These are phyloP conservation scores for Mesoclemmys tuberculata DNA, from an alignment of 2,113 vertebrate genomes.

Conservation along the genomic window DNA sequence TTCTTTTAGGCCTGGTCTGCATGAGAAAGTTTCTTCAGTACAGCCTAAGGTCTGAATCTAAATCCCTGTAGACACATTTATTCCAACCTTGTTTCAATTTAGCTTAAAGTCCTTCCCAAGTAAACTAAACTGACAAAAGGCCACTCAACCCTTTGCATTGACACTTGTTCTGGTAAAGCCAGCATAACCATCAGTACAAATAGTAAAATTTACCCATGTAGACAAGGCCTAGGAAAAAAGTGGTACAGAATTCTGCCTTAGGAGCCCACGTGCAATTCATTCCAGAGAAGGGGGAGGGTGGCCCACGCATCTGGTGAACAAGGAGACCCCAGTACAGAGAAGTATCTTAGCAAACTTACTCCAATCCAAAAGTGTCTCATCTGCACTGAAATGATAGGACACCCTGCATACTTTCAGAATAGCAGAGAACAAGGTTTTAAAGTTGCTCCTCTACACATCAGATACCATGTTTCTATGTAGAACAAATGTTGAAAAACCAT, in stretches of 20 bases:
- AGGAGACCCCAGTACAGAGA: background rate
- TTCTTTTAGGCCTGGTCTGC: background rate
- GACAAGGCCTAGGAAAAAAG: background rate
- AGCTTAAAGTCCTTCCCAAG: background rate
- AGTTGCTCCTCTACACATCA: background rate
- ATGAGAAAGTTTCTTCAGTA: background rate
- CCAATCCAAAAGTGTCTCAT: background rate
- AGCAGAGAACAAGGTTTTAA: background rate
- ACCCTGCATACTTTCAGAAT: background rate
- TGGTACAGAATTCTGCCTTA: background rate
- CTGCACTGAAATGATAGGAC: constrained; percentile 1
- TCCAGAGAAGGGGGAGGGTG: background rate
- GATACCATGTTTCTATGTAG: background rate
- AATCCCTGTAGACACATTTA: background rate
- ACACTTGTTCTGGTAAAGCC: background rate
- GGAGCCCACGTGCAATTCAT: background rate
- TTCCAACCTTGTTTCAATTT: background rate
- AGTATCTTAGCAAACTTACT: background rate
- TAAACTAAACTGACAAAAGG: background rate
- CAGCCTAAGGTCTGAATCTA: background rate
- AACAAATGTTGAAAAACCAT: background rate
- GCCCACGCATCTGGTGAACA: background rate
- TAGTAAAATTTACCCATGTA: background rate
- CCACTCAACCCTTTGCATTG: background rate
- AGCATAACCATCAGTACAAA: background rate